Evolutionary conservation across 1,140 invertebrate species (phyloP).

Genomic region (Sitobion miscanthi): DNA sequence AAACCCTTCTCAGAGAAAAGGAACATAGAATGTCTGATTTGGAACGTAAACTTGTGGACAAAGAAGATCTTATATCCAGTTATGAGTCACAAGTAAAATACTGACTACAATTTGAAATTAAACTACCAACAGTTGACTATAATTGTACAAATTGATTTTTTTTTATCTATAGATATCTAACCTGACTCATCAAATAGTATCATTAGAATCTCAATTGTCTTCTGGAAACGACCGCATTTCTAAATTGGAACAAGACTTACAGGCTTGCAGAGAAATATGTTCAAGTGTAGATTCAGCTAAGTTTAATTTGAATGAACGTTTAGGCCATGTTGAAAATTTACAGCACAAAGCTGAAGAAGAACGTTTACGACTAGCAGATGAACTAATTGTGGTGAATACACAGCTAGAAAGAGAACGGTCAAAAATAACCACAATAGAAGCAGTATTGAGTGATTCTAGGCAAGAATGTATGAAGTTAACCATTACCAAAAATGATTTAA

Average conservation of each 20-base stretch:
- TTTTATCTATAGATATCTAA: constrained; percentile 64
- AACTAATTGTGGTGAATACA: constrained; percentile 63
- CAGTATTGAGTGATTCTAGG: constrained; percentile 64
- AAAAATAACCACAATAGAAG: constrained; percentile 65
- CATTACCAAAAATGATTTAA: constrained; percentile 65
- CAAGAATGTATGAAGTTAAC: constrained; percentile 66
- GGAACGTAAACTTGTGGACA: constrained; percentile 65
- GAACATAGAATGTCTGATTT: constrained; percentile 66
- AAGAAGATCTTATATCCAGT: constrained; percentile 65
- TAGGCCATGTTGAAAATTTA: constrained; percentile 43
- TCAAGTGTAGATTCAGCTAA: constrained; percentile 67
- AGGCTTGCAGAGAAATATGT: constrained; percentile 65
- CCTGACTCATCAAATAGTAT: constrained; percentile 66
- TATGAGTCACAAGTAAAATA: constrained; percentile 67
- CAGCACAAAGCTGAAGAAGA: constrained; percentile 62
- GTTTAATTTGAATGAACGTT: constrained; percentile 63
- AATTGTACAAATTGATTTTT: not conserved
- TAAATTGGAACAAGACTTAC: constrained; percentile 64
- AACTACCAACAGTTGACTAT: not conserved
- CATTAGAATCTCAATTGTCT: constrained; percentile 65
- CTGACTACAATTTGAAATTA: not conserved
- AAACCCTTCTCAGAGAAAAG: constrained; percentile 65
- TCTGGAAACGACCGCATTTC: constrained; percentile 63
- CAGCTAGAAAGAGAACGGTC: constrained; percentile 64
- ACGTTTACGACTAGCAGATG: constrained; percentile 63